Evolutionary conservation across 2,113 vertebrate species (phyloP), one percentile per base, ranked within the genome.

Genomic region (Proteles cristata): DNA sequence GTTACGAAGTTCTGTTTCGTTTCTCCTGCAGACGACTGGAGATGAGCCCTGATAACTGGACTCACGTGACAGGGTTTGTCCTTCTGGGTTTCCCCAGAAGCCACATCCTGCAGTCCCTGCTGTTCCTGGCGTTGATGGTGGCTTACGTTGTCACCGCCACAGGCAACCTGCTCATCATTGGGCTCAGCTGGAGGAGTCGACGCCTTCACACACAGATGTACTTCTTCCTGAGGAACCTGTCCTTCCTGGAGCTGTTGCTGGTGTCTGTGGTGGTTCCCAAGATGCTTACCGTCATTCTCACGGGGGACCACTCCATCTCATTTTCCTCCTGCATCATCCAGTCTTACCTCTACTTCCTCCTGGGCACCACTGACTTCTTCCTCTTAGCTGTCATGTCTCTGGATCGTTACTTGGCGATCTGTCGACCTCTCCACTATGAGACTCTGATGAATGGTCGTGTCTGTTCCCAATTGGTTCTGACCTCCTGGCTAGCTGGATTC

Each of bases 401-500:
- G 28, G 96, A 98, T 77, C 73, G 16, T 55, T 98, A 97, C 84
- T 71, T 98, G 71, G 96, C 87, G 5, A 97, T 97, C 55, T 98
- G 96, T 66, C 43, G 21, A 50, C 97, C 88, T 0, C 55, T 98
- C 28, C 89, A 77, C 65, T 98, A 95, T 28, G 77, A 93, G 55
- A 93, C 43, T 8, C 90, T 97, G 31, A 97, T 97, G 93, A 97
- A 26, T 74, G 79, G 23, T 39, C 76, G 28, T 12, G 53, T 89
- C 17, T 97, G 95, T 86, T 77, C 85, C 76, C 77, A 45, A 1
- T 65, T 97, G 28, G 74, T 95, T 4, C 80, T 96, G 65, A 94
- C 71, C 45, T 97, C 94, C 43, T 97, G 92, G 94, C 31, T 96
- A 58, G 87, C 81, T 68, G 92, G 91, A 35, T 97, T 94, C 53